phyloP scores from a whole-genome alignment of 2,797 vertebrate genomes.

The Euphonia xanthogaster region DNA sequence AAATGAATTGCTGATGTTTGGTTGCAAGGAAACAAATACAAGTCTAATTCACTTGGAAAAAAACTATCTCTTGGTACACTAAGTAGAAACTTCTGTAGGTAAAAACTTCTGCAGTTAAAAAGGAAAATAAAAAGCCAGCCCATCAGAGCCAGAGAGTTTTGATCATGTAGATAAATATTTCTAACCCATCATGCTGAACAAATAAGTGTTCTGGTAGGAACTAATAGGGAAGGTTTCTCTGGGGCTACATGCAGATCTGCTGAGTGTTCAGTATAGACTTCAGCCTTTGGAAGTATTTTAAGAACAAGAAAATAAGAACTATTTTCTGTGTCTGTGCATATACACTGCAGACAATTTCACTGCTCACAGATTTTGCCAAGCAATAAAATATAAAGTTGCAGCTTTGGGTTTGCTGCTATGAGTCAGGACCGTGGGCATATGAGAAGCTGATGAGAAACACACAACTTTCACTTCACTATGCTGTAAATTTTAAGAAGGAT shows the following conservation, averaged over 20 bases:
- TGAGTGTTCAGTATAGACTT: not conserved
- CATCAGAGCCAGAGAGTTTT: not conserved
- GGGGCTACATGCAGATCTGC: not conserved
- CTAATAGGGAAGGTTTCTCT: not conserved
- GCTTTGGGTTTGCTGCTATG: not conserved
- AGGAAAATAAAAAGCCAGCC: not conserved
- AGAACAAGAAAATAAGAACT: not conserved
- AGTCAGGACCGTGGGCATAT: not conserved
- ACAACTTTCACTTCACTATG: not conserved
- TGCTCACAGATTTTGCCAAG: not conserved
- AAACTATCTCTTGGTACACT: not conserved
- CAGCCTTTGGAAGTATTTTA: not conserved
- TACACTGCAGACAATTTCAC: not conserved
- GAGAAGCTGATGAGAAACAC: not conserved
- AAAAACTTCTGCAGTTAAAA: not conserved
- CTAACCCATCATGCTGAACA: not conserved
- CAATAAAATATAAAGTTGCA: not conserved
- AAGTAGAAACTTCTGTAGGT: not conserved
- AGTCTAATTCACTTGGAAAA: not conserved
- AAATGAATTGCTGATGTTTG: not conserved
- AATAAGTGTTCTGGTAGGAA: not conserved
- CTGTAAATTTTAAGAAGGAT: not conserved
- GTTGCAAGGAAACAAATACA: not conserved
- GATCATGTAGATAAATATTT: not conserved
- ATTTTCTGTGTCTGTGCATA: not conserved